Percentiles rank a stretch among this genome's conserved stretches.
Conservation (phyloP, 2,888 invertebrate genomes). For the Ischnus inquisitorius region DNA sequence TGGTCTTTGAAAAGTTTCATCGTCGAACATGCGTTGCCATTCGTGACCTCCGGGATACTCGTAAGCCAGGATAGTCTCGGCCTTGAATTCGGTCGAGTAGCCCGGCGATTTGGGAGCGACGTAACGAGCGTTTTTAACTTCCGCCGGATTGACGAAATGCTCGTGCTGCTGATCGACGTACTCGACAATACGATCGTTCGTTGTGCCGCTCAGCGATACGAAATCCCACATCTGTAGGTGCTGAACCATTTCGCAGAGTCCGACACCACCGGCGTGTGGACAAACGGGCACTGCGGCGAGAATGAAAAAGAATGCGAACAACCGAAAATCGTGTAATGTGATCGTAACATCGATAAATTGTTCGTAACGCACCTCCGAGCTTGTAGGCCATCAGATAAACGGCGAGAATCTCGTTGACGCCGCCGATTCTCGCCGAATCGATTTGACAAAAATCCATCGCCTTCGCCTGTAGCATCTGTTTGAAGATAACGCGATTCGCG, state of each 20-base stretch:
- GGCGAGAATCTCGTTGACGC: conserved; percentile 94
- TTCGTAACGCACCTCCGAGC: conserved; percentile 88
- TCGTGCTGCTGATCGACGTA: conserved; percentile 96
- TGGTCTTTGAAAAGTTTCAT: conserved; percentile 87
- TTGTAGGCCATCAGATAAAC: conserved; percentile 96
- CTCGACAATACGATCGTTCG: conserved; percentile 92
- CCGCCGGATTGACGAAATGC: conserved; percentile 92
- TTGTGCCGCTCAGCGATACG: conserved; percentile 90
- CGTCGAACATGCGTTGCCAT: conserved; percentile 90
- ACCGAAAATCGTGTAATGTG: background rate
- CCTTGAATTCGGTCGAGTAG: conserved; percentile 93
- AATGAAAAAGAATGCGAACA: too few species aligned
- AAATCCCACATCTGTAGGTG: conserved; percentile 97
- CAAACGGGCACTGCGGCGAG: conserved; percentile 92
- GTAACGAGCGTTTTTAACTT: conserved; percentile 91
- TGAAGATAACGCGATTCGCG: conserved; percentile 96
- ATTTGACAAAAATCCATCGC: conserved; percentile 96
- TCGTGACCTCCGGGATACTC: conserved; percentile 92
- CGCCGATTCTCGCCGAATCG: conserved; percentile 95
- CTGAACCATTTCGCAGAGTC: conserved; percentile 97
- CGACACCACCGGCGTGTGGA: conserved; percentile 98
- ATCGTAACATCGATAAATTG: background rate
- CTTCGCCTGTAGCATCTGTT: conserved; percentile 93
- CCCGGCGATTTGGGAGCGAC: conserved; percentile 92
- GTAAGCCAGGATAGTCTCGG: conserved; percentile 89